Conservation (phyloP, 2,888 invertebrate genomes). For the Melinaea menophilus region DNA sequence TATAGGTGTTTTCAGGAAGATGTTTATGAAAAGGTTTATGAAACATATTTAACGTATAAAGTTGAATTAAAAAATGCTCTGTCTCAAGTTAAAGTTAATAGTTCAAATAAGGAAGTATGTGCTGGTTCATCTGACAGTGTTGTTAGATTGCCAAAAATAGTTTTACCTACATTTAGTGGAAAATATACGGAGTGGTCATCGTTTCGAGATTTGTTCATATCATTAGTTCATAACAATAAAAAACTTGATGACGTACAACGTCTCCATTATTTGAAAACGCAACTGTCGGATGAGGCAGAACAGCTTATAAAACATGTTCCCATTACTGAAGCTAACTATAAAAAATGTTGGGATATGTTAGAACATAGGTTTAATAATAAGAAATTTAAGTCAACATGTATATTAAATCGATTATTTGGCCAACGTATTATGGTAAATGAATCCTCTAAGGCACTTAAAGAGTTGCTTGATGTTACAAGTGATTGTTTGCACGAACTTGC, state of each 20-base stretch:
- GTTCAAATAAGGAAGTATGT: background rate
- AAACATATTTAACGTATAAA: conserved; percentile 7
- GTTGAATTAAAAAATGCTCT: conserved; percentile 2
- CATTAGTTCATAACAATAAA: conserved; percentile 31
- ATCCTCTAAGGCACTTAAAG: conserved; percentile 22
- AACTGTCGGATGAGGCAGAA: conserved; percentile 34
- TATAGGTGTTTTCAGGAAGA: conserved; percentile 6
- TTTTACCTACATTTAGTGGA: conserved; percentile 26
- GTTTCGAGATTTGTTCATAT: conserved; percentile 30
- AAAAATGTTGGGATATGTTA: conserved; percentile 27
- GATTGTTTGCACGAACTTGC: conserved; percentile 26
- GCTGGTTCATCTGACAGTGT: background rate
- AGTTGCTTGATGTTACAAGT: conserved; percentile 22
- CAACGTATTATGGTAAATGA: conserved; percentile 22
- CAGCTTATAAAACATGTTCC: conserved; percentile 24
- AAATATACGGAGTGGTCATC: conserved; percentile 32
- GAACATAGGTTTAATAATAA: conserved; percentile 32
- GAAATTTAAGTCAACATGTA: conserved; percentile 25
- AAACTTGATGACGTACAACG: conserved; percentile 32
- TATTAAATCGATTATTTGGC: conserved; percentile 21
- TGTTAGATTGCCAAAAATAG: background rate
- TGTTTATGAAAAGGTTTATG: conserved; percentile 4
- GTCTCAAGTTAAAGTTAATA: background rate
- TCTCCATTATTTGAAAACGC: conserved; percentile 32
- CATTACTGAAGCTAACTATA: conserved; percentile 27